Conservation (phyloP, 1,140 invertebrate genomes). For the Drosophila azteca region DNA sequence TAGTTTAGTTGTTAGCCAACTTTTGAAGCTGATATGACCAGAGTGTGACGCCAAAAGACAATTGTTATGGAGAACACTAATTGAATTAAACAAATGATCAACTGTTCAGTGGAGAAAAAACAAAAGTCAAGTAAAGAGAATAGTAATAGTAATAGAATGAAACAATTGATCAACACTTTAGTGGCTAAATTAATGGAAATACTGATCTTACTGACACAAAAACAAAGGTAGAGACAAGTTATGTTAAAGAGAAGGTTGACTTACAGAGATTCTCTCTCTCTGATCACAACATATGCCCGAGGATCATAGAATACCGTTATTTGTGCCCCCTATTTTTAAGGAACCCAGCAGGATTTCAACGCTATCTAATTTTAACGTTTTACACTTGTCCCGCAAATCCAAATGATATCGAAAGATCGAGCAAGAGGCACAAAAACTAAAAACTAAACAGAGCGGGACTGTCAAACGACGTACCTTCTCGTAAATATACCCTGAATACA, state of each 20-base stretch:
- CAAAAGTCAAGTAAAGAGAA: constrained; percentile 2
- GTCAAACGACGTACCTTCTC: too few species aligned
- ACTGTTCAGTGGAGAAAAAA: constrained; percentile 30
- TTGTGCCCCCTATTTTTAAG: too few species aligned
- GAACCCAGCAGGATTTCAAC: too few species aligned
- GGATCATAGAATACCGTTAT: too few species aligned
- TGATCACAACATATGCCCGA: too few species aligned
- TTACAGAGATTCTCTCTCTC: too few species aligned
- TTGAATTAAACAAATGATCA: constrained; percentile 44
- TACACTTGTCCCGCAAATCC: neutral
- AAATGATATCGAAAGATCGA: constrained; percentile 28
- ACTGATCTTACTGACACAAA: constrained; percentile 3
- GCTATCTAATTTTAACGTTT: too few species aligned
- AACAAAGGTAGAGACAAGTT: neutral
- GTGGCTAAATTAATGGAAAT: constrained; percentile 4
- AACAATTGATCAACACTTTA: constrained; percentile 51
- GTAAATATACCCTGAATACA: too few species aligned
- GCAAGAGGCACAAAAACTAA: constrained; percentile 12
- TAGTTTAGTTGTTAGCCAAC: neutral
- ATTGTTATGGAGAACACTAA: constrained; percentile 31
- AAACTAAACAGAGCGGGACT: constrained; percentile 37
- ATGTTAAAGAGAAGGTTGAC: too few species aligned
- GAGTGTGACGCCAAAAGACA: constrained; percentile 21
- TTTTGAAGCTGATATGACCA: neutral
- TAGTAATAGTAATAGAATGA: constrained; percentile 46